Conservation (phyloP, 2,797 vertebrate genomes). For the Protonibea diacanthus region DNA sequence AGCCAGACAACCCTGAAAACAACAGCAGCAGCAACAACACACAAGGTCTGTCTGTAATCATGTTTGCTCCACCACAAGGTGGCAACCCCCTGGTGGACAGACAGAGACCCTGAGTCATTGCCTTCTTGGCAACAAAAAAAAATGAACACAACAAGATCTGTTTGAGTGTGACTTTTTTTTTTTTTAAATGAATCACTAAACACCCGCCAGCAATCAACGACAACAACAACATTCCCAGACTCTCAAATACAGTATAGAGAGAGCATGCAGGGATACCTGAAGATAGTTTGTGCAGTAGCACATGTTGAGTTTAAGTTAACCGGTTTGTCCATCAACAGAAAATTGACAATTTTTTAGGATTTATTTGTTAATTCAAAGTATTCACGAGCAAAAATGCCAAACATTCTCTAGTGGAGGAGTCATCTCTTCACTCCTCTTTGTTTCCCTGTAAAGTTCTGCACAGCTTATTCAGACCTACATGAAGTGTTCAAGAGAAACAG, state of each 20-base stretch:
- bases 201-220: background rate
- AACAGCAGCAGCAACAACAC: conserved; percentile 41
- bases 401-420: no score
- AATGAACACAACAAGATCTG: background rate
- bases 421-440: no score
- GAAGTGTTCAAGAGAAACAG: no score
- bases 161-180: background rate
- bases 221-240: background rate
- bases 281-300: no score
- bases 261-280: background rate
- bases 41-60: conserved; percentile 60
- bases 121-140: background rate
- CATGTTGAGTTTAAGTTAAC: background rate
- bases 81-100: conserved; percentile 46
- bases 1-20: conserved; percentile 64
- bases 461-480: background rate
- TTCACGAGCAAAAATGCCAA: background rate
- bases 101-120: conserved; percentile 39
- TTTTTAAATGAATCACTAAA: background rate
- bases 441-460: background rate
- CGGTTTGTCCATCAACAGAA: background rate
- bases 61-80: conserved; percentile 56
- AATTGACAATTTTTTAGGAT: background rate
- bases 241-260: no score
- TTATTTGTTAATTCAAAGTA: no score